Conservation (phyloP, 2,888 invertebrate genomes). For the Drosophila helvetica region DNA sequence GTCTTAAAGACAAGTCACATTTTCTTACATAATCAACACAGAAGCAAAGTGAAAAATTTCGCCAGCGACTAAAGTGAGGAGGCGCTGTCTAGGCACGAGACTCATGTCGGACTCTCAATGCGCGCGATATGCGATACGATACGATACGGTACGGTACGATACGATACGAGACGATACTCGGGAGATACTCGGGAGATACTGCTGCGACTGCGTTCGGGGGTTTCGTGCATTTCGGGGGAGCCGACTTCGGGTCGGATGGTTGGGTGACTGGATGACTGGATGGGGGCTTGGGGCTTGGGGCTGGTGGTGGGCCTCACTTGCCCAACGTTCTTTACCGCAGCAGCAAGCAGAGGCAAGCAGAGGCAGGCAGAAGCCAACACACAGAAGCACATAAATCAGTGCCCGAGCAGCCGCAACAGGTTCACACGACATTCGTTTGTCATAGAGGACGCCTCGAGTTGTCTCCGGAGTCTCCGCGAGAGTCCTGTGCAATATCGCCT, state of each 20-base stretch:
- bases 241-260: constrained; percentile 17
- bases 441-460: constrained; percentile 66
- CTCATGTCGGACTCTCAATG: constrained; percentile 60
- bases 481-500: constrained; percentile 11
- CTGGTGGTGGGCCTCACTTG: constrained; percentile 19
- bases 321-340: constrained; percentile 37
- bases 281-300: constrained; percentile 19
- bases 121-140: constrained; percentile 42
- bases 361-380: too few relatives aligned
- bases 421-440: constrained; percentile 75
- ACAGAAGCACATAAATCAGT: constrained; percentile 75
- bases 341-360: constrained; percentile 34
- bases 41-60: constrained; percentile 48
- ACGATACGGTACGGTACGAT: constrained; percentile 32
- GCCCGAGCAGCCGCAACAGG: constrained; percentile 74
- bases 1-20: constrained; percentile 59
- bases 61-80: constrained; percentile 29
- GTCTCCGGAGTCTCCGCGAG: constrained; percentile 17
- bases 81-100: constrained; percentile 70
- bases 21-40: constrained; percentile 63
- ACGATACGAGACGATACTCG: constrained; percentile 15
- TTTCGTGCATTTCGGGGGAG: not conserved
- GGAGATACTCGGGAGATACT: too few relatives aligned
- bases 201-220: not conserved
- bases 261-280: constrained; percentile 16